Base-by-base conservation (phyloP, 2,113 vertebrate species). In the Atrichornis clamosus region DNA sequence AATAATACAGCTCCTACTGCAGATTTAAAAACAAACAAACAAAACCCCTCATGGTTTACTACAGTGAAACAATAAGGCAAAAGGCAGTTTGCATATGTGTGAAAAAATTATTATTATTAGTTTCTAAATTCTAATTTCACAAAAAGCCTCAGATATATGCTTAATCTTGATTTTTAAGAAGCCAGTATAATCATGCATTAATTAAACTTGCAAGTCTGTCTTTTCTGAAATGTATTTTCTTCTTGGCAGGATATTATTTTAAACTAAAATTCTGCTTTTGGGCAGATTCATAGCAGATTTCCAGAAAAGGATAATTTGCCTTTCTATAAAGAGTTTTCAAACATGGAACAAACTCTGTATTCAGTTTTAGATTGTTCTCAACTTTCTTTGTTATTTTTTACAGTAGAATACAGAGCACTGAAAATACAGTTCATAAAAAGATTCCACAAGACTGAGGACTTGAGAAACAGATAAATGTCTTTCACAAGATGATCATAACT, bases 241-340 rank as follows among this genome's bases (percentile, higher is more conserved):
- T 91, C 69, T 73, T 84, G 58, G 37, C 21, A 89, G 67, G 44
- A 80, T 82, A 58, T 52, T 89, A 91, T 76, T 62, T 96, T 94
- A 92, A 87, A 72, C 93, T 33, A 91, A 13, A 27, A 89, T 95
- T 93, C 93, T 96, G 39, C 74, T 94, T 84, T 93, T 26, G 42
- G 47, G 42, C n/a, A 96, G 91, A 90, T 28, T 95, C 94, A 84
- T 68, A 95, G 77, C 67, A 89, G 20, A 81, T 89, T 95, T 95
- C 50, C n/a, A 90, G 41, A 84, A 94, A 78, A 84, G 24, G 44
- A 73, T 68, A 50, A 84, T 72, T 86, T 85, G 85, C 75, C 19
- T 90, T 86, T 95, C 69, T 70, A 76, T 53, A 55, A 96, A n/a
- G 32, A 77, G 12, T 75, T 59, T 60, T 96, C 50, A 78, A 88